These are phyloP conservation scores for Heliothis peltigera DNA, from an alignment of 2,888 invertebrate species.

Conservation along the genomic window DNA sequence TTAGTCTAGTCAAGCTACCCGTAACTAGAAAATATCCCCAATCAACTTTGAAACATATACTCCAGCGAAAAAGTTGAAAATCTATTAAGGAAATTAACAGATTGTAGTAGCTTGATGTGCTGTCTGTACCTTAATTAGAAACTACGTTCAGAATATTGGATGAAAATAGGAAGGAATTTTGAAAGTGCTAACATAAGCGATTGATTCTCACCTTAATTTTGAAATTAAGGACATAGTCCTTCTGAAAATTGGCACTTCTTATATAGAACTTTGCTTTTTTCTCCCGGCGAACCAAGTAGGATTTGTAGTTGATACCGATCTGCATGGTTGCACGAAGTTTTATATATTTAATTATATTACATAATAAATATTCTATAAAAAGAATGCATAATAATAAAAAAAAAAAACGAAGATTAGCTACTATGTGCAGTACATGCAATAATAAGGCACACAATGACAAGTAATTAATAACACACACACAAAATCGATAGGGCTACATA, in stretches of 20 bases:
- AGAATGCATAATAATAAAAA: neutral
- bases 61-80: too few relatives aligned
- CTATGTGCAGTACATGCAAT: neutral
- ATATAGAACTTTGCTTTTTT: neutral
- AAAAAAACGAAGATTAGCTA: neutral
- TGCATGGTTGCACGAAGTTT: neutral
- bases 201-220: neutral
- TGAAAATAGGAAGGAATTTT: neutral
- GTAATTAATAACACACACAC: too few relatives aligned
- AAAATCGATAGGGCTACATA: too few relatives aligned
- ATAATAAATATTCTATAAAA: neutral
- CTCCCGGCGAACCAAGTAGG: neutral
- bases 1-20: too few relatives aligned
- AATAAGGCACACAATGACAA: neutral
- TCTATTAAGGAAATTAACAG: too few relatives aligned
- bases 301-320: neutral
- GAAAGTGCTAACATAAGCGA: too few relatives aligned
- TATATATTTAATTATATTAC: neutral
- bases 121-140: too few relatives aligned
- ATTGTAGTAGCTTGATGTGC: too few relatives aligned
- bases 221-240: neutral
- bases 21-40: too few relatives aligned
- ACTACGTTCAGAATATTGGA: neutral
- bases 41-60: too few relatives aligned
- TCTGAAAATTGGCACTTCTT: neutral